Base-by-base conservation (phyloP, 2,888 invertebrate species). In the Caenorhabditis sulstoni region DNA sequence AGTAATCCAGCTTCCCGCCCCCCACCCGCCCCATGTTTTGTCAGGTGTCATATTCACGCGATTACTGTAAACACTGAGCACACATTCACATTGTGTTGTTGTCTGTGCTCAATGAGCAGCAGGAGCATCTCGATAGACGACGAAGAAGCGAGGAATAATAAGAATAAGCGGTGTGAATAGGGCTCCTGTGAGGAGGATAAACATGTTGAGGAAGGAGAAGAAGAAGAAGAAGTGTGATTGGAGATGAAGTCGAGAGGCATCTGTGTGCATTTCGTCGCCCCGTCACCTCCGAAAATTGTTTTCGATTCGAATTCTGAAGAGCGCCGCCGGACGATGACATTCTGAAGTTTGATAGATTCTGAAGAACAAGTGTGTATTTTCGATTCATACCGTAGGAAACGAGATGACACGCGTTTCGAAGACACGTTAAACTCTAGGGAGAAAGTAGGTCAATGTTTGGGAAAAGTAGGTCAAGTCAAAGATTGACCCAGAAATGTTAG, bases 261-360 rank as follows among this genome's bases (percentile, higher is more conserved):
- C 50, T 59, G 67, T 68, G 68, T 68, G 68, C 68, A 61, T 61
- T 68, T 58, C 57, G 14, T 16, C 7, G 39, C 14, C 57, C 49
- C 71, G 62, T 71, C 62, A 71, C 47, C 16, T n/a, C n/a, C n/a
- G n/a, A 71, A 64, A 71, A 71, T 71, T 71, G 71, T 71, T 71
- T 71, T 71, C 71, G 61, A 71, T 68, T 58, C 52, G 35, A 67
- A 35, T 22, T 68, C 55, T n/a, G n/a, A n/a, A n/a, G n/a, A n/a
- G n/a, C n/a, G n/a, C n/a, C n/a, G 29, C 7, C 29, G 29, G 29
- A n/a, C n/a, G n/a, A n/a, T n/a, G 4, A 29, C 29, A 29, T 29
- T 29, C 29, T 29, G 29, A 29, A 29, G 29, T 29, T 29, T 29
- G 29, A 29, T 29, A 29, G 29, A 29, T 29, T 29, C 29, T 5